A percentile compares a stretch with the other conserved stretches of the same genome.
Conservation (phyloP, 1,140 invertebrate species). For the Zelostemma sp. region DNA sequence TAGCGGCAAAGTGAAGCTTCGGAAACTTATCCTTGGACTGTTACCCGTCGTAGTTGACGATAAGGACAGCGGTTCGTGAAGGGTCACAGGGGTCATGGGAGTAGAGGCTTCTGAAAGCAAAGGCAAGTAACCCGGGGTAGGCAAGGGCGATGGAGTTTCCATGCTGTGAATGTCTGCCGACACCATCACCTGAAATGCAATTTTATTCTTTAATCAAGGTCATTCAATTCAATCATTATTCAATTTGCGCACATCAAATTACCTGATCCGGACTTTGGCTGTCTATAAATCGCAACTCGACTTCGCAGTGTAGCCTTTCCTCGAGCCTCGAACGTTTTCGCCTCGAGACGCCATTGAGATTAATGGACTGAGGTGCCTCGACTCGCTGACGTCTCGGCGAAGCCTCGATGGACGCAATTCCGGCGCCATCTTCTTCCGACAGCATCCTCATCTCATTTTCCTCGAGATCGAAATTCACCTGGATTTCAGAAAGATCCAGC, state of each 20-base stretch:
- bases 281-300: constrained; percentile 72
- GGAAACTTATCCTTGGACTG: constrained; percentile 67
- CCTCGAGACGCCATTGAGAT: constrained; percentile 61
- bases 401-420: constrained; percentile 73
- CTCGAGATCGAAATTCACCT: constrained; percentile 81
- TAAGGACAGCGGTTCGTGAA: constrained; percentile 57
- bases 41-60: constrained; percentile 56
- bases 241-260: not conserved
- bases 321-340: constrained; percentile 70
- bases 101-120: constrained; percentile 66
- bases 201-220: not conserved
- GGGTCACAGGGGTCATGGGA: constrained; percentile 59
- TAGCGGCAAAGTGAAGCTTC: constrained; percentile 65
- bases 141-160: constrained; percentile 65
- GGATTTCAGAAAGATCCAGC: constrained; percentile 84
- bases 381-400: constrained; percentile 68
- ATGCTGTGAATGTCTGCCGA: constrained; percentile 66
- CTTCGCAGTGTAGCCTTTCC: constrained; percentile 69
- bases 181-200: constrained; percentile 62
- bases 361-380: constrained; percentile 58
- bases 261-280: constrained; percentile 73
- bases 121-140: constrained; percentile 66
- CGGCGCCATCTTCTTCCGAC: constrained; percentile 83
- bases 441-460: constrained; percentile 89
- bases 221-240: too few relatives aligned